These are phyloP conservation scores for Pycnonotus jocosus DNA, from an alignment of 2,113 vertebrate genomes.

Conservation along the genomic window DNA sequence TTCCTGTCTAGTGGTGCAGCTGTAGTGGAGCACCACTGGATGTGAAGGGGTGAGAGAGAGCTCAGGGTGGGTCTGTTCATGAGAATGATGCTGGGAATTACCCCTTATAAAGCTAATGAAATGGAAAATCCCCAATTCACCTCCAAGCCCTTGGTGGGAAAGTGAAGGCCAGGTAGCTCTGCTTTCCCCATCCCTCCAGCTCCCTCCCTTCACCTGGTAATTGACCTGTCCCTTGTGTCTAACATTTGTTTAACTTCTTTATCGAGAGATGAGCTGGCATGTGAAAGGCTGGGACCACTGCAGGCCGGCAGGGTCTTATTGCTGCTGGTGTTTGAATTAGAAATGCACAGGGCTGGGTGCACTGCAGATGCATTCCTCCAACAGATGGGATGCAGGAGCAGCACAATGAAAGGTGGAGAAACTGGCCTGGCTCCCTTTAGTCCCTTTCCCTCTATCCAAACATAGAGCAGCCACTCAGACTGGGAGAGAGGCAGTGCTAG, in stretches of 20 bases:
- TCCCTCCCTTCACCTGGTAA: neutral
- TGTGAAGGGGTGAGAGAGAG: neutral
- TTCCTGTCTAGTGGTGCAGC: neutral
- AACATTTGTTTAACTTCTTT: neutral
- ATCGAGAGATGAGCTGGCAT: neutral
- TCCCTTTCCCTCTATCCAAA: neutral
- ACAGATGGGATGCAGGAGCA: neutral
- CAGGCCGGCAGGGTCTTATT: neutral
- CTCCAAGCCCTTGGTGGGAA: neutral
- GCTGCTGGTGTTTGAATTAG: neutral
- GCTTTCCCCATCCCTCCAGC: neutral
- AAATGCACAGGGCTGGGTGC: neutral
- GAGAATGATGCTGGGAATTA: conserved; percentile 8
- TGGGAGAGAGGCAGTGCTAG: rapidly evolving
- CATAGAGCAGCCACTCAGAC: neutral
- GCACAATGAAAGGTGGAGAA: neutral
- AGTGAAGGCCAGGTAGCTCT: neutral
- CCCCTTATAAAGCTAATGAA: conserved; percentile 50
- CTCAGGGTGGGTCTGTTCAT: neutral
- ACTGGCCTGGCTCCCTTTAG: neutral
- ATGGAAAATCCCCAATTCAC: conserved; percentile 36
- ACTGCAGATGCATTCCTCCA: neutral
- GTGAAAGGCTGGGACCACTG: neutral
- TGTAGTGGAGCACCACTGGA: neutral
- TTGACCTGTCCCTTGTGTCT: neutral